Base-by-base conservation (phyloP, 2,113 vertebrate genomes). In the Eurystomus gularis region DNA sequence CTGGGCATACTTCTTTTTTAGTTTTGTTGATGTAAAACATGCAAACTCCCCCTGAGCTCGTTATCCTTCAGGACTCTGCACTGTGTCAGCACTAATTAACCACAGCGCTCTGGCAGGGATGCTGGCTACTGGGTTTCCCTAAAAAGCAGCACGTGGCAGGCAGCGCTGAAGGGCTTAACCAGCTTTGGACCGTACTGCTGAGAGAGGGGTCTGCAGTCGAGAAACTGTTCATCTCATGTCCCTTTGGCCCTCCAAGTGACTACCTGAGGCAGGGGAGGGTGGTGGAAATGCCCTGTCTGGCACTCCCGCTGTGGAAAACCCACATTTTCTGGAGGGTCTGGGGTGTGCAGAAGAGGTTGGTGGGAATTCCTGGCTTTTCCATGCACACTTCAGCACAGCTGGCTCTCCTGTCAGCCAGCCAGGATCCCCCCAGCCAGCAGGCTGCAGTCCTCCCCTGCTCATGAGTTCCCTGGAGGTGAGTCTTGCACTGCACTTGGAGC, bases 51-150 rank as follows among this genome's bases (percentile, higher is more conserved):
- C 26, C 90, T 3, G 5, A 93, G 83, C 80, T 93, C 0, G 0
- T 82, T 86, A 49, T 76, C 54, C 81, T 57, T 78, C 57, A 46
- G 75, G 57, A 72, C 83, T 94, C 72, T 79, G 86, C 86, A 17
- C 66, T 94, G 57, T 89, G 91, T 72, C 94, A 94, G 86, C 81
- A 65, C 81, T 91, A 82, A 89, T 82, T 84, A 93, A 82, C 77
- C 48, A 33, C 54, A 44, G 61, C 1, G 2, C 33, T 64, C 82
- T 82, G 84, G 76, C 76, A 79, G 77, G 65, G 55, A 23, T 37
- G 44, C 57, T 62, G 78, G 42, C 68, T 21, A 19, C 49, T 73
- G 60, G 23, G 39, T 23, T 83, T 75, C 71, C 69, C 44, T 28
- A 54, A 39, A 13, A 52, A 39, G 64, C 85, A 75, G 48, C n/a